Conservation (phyloP, 2,888 invertebrate species). For the Heliconius aoede region DNA sequence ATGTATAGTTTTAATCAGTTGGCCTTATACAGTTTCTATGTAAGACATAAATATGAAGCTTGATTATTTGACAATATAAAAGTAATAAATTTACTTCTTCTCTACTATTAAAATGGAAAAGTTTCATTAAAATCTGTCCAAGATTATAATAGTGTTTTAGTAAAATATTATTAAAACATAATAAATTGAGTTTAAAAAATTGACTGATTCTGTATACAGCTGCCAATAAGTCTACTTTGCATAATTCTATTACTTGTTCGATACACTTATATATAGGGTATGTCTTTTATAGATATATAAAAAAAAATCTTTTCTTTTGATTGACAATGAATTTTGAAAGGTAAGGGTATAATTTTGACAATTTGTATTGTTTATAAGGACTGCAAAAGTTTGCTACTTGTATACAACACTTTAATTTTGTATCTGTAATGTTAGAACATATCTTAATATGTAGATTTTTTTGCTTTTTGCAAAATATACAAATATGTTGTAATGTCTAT, state of each 20-base stretch:
- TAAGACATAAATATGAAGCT: slow-evolving; percentile 33
- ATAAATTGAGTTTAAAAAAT: slow-evolving; percentile 17
- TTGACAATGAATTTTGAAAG: slow-evolving; percentile 51
- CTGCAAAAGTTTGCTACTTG: slow-evolving; percentile 75
- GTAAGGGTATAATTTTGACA: slow-evolving; percentile 69
- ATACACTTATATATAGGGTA: slow-evolving; percentile 30
- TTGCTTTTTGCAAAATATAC: slow-evolving; percentile 25
- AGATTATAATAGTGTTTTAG: background rate
- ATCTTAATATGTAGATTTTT: slow-evolving; percentile 6
- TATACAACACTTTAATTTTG: slow-evolving; percentile 61
- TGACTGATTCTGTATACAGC: slow-evolving; percentile 36
- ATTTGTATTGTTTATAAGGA: slow-evolving; percentile 70
- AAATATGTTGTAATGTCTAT: slow-evolving; percentile 9
- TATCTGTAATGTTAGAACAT: slow-evolving; percentile 27
- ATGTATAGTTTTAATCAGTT: slow-evolving; percentile 53
- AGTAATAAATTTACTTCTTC: slow-evolving; percentile 6
- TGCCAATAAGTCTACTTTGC: slow-evolving; percentile 29
- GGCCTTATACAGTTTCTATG: slow-evolving; percentile 42
- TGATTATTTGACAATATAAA: slow-evolving; percentile 32
- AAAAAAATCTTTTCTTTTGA: slow-evolving; percentile 31
- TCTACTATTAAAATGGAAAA: slow-evolving; percentile 1
- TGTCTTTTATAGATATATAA: slow-evolving; percentile 36
- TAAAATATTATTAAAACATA: slow-evolving; percentile 1
- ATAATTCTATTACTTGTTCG: slow-evolving; percentile 21
- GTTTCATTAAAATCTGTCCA: slow-evolving; percentile 9